Percentiles rank a stretch among this genome's conserved stretches.
Evolutionary conservation across 2,888 invertebrate species (phyloP).

Genomic region (Tenthredo livida): DNA sequence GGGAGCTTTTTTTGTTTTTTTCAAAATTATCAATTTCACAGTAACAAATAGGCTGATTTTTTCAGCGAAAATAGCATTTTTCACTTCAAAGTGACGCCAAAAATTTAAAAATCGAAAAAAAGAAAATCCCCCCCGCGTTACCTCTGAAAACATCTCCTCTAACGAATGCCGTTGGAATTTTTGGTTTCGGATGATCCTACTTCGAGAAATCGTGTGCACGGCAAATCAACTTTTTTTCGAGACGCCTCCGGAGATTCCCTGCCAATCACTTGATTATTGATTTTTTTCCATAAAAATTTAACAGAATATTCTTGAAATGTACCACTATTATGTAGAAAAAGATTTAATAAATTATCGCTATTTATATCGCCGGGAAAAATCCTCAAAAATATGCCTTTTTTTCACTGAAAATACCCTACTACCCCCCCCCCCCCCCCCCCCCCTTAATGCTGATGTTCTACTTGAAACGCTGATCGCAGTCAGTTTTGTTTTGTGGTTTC

Average conservation of each 20-base stretch:
- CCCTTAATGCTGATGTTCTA: no score
- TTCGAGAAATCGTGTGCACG: conserved; percentile 45
- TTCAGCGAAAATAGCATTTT: conserved; percentile 53
- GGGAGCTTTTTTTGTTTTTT: conserved; percentile 54
- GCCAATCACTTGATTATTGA: conserved; percentile 51
- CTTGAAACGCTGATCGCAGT: no score
- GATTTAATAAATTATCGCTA: no score
- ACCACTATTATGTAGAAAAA: no score
- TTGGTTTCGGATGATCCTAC: conserved; percentile 53
- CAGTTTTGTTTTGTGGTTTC: no score
- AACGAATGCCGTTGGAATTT: conserved; percentile 50
- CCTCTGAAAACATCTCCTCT: conserved; percentile 51
- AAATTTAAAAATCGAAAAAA: conserved; percentile 52
- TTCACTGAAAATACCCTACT: no score
- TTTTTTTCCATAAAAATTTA: conserved; percentile 39
- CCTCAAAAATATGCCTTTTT: no score
- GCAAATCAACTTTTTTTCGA: conserved; percentile 54
- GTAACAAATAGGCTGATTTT: conserved; percentile 52
- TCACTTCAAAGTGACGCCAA: conserved; percentile 48
- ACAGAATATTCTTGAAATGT: background rate
- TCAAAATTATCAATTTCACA: conserved; percentile 50
- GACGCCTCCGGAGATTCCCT: conserved; percentile 53
- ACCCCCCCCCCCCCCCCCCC: no score
- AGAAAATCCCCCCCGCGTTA: conserved; percentile 49
- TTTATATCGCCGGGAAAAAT: no score